phyloP scores from a whole-genome alignment of 2,113 vertebrate genomes.

The Pycnonotus jocosus region DNA sequence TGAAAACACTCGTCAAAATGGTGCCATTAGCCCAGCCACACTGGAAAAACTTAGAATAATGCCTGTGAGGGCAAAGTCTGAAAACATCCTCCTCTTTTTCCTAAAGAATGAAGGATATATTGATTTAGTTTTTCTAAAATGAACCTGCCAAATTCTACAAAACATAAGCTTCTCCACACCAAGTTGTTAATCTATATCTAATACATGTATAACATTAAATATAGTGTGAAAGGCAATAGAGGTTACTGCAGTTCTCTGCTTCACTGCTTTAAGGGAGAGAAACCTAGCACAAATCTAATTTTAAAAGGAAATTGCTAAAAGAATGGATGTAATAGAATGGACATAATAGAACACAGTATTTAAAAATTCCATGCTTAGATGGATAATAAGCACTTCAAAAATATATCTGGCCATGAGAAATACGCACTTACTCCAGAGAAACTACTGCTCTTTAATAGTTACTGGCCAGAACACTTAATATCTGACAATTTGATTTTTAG shows the following conservation, averaged over 20 bases:
- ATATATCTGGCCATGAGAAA: slow-evolving; percentile 66
- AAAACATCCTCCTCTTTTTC: slow-evolving; percentile 7
- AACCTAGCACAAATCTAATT: slow-evolving; percentile 72
- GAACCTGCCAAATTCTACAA: slow-evolving; percentile 44
- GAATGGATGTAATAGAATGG: slow-evolving; percentile 66
- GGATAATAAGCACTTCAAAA: slow-evolving; percentile 66
- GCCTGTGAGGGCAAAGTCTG: neutral
- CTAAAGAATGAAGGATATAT: slow-evolving; percentile 21
- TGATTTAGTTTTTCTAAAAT: slow-evolving; percentile 51
- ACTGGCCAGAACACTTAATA: slow-evolving; percentile 58
- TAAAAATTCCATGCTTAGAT: slow-evolving; percentile 74
- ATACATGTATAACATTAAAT: slow-evolving; percentile 69
- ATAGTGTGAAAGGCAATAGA: slow-evolving; percentile 61
- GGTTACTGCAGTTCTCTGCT: slow-evolving; percentile 55
- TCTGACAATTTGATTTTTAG: slow-evolving; percentile 65
- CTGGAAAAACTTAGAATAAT: neutral
- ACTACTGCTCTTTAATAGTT: slow-evolving; percentile 56
- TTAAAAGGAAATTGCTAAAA: slow-evolving; percentile 73
- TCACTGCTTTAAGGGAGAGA: slow-evolving; percentile 64
- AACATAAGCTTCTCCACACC: slow-evolving; percentile 54
- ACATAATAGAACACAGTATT: slow-evolving; percentile 71
- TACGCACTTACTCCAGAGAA: slow-evolving; percentile 36
- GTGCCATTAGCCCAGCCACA: neutral
- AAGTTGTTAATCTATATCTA: slow-evolving; percentile 72
- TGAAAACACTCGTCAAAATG: neutral